These are phyloP conservation scores for Diachasmimorpha longicaudata DNA, from an alignment of 1,140 invertebrate species.

Conservation along the genomic window DNA sequence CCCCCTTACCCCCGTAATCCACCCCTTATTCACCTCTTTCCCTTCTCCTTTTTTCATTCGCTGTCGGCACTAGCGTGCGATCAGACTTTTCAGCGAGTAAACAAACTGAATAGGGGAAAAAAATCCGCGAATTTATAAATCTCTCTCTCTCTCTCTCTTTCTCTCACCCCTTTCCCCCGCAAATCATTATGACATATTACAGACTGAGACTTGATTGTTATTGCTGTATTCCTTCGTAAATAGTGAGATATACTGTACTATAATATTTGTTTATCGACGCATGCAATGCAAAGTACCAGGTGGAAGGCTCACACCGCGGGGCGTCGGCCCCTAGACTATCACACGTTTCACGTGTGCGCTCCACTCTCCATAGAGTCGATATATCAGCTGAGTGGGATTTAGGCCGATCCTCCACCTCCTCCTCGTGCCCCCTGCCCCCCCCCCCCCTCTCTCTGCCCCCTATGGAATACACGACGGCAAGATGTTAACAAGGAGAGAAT, in stretches of 20 bases:
- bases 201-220: not conserved
- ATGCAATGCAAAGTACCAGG: not conserved
- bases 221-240: not conserved
- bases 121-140: not conserved
- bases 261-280: conserved; percentile 1
- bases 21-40: too few relatives aligned
- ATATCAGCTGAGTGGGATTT: conserved; percentile 35
- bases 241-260: not conserved
- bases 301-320: conserved; percentile 15
- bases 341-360: conserved; percentile 15
- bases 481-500: too few relatives aligned
- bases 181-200: not conserved
- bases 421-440: not conserved
- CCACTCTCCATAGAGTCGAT: conserved; percentile 23
- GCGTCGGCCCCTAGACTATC: conserved; percentile 24
- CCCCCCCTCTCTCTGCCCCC: too few relatives aligned
- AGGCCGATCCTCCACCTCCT: not conserved
- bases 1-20: too few relatives aligned
- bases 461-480: not conserved
- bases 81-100: too few relatives aligned
- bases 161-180: too few relatives aligned
- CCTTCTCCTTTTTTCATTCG: too few relatives aligned
- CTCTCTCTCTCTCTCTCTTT: too few relatives aligned
- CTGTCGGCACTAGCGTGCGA: too few relatives aligned
- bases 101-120: too few relatives aligned